Evolutionary conservation across 2,888 invertebrate species (phyloP).

Genomic region (Folsomia candida): DNA sequence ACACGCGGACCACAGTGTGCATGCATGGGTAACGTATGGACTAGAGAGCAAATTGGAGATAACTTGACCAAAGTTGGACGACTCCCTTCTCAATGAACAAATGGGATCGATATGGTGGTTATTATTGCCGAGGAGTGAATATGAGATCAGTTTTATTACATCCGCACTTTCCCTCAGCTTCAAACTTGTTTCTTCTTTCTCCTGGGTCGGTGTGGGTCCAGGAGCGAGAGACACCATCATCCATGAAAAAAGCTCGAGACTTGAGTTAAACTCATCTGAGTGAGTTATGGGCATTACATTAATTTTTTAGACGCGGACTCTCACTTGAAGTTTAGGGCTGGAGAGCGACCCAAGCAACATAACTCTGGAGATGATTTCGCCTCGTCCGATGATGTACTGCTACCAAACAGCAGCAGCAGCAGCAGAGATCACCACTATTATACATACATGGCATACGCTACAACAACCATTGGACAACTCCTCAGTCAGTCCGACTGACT

Average conservation of each 20-base stretch:
- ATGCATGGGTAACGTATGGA: no score
- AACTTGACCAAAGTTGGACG: not conserved
- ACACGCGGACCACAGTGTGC: no score
- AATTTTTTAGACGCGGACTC: constrained; percentile 49
- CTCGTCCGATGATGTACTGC: constrained; percentile 5
- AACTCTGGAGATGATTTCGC: not conserved
- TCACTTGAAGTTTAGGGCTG: constrained; percentile 13
- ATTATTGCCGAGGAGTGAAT: not conserved
- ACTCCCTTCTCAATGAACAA: no score
- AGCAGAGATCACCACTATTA: no score
- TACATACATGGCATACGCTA: no score
- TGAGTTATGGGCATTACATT: constrained; percentile 51
- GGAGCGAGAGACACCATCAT: constrained; percentile 26
- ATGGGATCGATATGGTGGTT: no score
- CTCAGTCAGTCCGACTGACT: no score
- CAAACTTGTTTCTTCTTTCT: constrained; percentile 8
- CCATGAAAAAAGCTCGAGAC: constrained; percentile 17
- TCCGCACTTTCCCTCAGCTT: constrained; percentile 1
- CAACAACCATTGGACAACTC: no score
- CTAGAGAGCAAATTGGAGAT: no score
- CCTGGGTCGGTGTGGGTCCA: no score
- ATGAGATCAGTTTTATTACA: constrained; percentile 1
- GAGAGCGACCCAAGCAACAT: constrained; percentile 19
- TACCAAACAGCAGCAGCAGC: not conserved
- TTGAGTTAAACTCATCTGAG: constrained; percentile 48